phyloP scores from a whole-genome alignment of 2,113 vertebrate genomes.

The Capreolus pygargus region DNA sequence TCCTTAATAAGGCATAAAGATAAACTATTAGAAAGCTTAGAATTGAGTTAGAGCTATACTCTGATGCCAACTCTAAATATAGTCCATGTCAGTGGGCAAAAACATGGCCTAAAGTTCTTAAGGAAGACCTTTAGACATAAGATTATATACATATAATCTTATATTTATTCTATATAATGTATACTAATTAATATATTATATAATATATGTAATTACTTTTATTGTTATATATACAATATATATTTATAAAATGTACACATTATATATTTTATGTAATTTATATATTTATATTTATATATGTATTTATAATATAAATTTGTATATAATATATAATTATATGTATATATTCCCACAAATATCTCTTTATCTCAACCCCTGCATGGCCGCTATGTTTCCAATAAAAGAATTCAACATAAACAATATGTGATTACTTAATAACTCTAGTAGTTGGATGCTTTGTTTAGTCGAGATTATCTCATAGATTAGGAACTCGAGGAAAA shows the following conservation, averaged over 20 bases:
- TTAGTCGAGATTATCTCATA: not conserved
- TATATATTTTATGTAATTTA: not conserved
- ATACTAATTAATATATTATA: not conserved
- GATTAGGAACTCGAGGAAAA: not conserved
- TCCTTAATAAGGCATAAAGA: not conserved
- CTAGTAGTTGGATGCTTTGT: not conserved
- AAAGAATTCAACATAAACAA: not conserved
- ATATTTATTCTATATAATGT: not conserved
- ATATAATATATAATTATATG: no score
- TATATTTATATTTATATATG: not conserved
- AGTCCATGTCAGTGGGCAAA: not conserved
- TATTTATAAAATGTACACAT: no score
- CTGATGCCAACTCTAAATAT: not conserved
- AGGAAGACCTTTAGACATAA: not conserved
- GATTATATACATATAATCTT: not conserved
- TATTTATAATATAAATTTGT: not conserved
- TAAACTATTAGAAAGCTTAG: not conserved
- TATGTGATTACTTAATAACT: not conserved
- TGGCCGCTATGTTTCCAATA: not conserved
- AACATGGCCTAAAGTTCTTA: not conserved
- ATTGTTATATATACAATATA: not conserved
- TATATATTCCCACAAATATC: not conserved
- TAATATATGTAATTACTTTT: not conserved
- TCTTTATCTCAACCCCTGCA: not conserved
- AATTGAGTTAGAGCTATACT: not conserved